phyloP scores from a whole-genome alignment of 1,140 invertebrate genomes.

The Drosophila nebulosa region DNA sequence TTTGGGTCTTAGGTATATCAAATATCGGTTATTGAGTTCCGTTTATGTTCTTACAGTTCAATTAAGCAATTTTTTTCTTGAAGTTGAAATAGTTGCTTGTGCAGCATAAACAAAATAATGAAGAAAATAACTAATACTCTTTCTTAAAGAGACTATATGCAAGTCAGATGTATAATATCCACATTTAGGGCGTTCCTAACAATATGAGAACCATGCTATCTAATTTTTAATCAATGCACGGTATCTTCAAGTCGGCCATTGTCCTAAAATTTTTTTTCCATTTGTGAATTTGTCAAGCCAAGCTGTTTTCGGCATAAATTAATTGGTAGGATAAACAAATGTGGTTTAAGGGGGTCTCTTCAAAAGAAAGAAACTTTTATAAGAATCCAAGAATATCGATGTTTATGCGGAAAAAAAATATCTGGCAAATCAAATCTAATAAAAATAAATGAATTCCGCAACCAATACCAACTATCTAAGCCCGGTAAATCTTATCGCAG shows the following conservation, averaged over 20 bases:
- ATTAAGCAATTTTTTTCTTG: conserved; percentile 29
- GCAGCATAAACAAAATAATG: conserved; percentile 21
- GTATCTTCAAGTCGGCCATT: not conserved
- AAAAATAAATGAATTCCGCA: not conserved
- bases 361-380: not conserved
- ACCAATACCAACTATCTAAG: not conserved
- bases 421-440: not conserved
- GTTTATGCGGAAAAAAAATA: conserved; percentile 10
- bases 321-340: not conserved
- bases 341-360: not conserved
- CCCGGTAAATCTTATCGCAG: not conserved
- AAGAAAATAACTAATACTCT: not conserved
- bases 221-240: too few relatives aligned
- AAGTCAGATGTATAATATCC: too few relatives aligned
- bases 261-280: not conserved
- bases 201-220: too few relatives aligned
- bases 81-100: not conserved
- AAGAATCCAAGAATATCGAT: not conserved
- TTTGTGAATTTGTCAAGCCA: not conserved
- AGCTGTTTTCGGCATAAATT: not conserved
- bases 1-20: conserved; percentile 15
- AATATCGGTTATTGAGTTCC: conserved; percentile 40
- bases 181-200: too few relatives aligned
- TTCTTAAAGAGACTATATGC: not conserved
- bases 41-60: conserved; percentile 29